Percentiles rank a stretch among this genome's conserved stretches.
phyloP scores from a whole-genome alignment of 2,888 invertebrate genomes.

The Tetragonisca angustula region DNA sequence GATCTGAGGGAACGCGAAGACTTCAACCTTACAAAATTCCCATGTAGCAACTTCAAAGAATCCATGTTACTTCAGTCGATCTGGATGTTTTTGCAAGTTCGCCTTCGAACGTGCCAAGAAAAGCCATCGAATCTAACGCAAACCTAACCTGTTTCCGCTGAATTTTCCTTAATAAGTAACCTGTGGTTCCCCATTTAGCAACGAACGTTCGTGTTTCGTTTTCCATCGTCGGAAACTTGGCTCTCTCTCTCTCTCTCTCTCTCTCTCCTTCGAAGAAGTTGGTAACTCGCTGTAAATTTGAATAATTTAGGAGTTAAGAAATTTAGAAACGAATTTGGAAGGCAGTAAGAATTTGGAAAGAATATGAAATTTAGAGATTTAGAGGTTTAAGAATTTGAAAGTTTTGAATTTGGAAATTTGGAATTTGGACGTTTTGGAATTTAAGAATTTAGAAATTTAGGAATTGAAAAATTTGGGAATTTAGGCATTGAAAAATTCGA shows the following conservation, averaged over 20 bases:
- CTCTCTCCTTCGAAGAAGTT: background rate
- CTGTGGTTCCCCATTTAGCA: constrained; percentile 22
- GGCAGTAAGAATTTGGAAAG: too few relatives aligned
- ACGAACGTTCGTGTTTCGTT: constrained; percentile 39
- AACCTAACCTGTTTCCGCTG: constrained; percentile 27
- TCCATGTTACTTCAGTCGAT: background rate
- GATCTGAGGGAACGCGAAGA: background rate
- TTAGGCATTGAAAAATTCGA: too few relatives aligned
- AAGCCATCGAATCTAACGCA: background rate
- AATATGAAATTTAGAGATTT: too few relatives aligned
- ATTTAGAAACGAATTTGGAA: too few relatives aligned
- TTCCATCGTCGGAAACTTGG: constrained; percentile 42
- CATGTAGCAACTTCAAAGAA: background rate
- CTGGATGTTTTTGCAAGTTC: background rate
- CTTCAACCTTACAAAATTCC: background rate
- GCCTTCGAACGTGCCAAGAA: background rate
- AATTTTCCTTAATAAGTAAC: constrained; percentile 29
- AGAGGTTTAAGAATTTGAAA: too few relatives aligned
- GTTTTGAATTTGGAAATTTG: too few relatives aligned
- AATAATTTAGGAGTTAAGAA: too few relatives aligned
- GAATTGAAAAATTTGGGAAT: too few relatives aligned
- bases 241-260: background rate
- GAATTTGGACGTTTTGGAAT: too few relatives aligned
- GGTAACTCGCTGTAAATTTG: too few relatives aligned
- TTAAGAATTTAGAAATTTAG: too few relatives aligned